Percentiles rank a stretch among this genome's conserved stretches.
Evolutionary conservation across 2,113 vertebrate genomes (phyloP).

Genomic region (Arothron firmamentum): DNA sequence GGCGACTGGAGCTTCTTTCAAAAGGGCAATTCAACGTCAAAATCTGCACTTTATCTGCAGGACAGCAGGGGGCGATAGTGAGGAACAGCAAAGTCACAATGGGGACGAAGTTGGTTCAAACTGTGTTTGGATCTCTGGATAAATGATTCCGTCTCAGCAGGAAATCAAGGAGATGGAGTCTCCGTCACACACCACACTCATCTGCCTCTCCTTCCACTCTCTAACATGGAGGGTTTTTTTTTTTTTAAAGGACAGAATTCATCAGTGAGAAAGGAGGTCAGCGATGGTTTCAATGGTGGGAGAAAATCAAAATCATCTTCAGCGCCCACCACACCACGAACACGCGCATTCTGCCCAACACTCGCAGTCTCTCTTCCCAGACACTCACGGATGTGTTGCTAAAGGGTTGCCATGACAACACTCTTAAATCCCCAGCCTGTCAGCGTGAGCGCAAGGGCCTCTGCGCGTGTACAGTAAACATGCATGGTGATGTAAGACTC

Average conservation of each 20-base stretch:
- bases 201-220: conserved; percentile 17
- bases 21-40: no score
- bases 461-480: conserved; percentile 35
- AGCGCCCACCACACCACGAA: conserved; percentile 28
- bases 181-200: conserved; percentile 57
- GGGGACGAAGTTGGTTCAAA: no score
- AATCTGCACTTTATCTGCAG: no score
- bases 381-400: conserved; percentile 61
- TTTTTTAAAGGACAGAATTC: conserved; percentile 19
- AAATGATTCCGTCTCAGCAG: conserved; percentile 61
- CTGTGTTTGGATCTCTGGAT: conserved; percentile 45
- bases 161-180: conserved; percentile 61
- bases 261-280: conserved; percentile 62
- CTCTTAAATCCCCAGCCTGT: conserved; percentile 45
- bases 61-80: no score
- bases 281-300: conserved; percentile 23
- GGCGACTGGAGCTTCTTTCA: no score
- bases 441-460: conserved; percentile 19
- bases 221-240: no score
- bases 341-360: conserved; percentile 5
- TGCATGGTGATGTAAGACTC: conserved; percentile 48
- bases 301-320: conserved; percentile 39
- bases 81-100: no score
- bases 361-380: conserved; percentile 7
- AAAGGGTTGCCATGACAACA: conserved; percentile 71